Evolutionary conservation across 23 tunicate species (phyloP), one percentile per base, ranked within the genome.

Genomic region (Pegea sp.): DNA sequence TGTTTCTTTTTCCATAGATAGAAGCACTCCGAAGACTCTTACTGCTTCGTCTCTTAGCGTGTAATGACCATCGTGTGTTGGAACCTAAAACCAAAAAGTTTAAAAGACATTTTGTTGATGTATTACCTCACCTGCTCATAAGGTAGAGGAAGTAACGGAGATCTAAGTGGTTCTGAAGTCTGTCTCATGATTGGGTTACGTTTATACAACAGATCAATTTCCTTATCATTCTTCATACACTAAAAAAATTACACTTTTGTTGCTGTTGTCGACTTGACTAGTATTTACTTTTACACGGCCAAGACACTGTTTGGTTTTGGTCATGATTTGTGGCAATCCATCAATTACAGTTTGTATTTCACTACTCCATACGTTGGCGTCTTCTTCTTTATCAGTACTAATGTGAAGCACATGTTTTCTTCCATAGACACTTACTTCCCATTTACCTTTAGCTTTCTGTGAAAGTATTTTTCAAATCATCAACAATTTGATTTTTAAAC

Each of bases 271-370:
- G 0, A 52, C 13, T 0, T n/a, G 21, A 0, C 11, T 16, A 19
- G 0, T n/a, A 68, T 53, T 24, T 28, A 81, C 93, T 70, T 72
- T 72, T 7, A 81, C 49, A 56, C 64, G 72, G 19, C 70, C 74
- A 28, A 81, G 53, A 18, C 68, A 58, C 11, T 56, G 57, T 52
- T 72, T 77, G 5, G 81, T 81, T 49, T 77, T 72, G 3, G 93
- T 72, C 13, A 72, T 57, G 25, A 72, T 77, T 22, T 31, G 29
- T 0, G 75, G 70, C 18, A 62, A 64, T 0, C 54, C 30, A 42
- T 81, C 93, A 3, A 81, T 81, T 28, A 57, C 49, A 5, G 69
- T 66, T 69, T 81, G 93, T 2, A 81, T 81, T 71, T 81, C 93
- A 25, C 66, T 65, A 58, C 70, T 74, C 93, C 93, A 81, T 28